Evolutionary conservation across 2,888 invertebrate species (phyloP), one percentile per base, ranked within the genome.

Genomic region (Pyralis farinalis): DNA sequence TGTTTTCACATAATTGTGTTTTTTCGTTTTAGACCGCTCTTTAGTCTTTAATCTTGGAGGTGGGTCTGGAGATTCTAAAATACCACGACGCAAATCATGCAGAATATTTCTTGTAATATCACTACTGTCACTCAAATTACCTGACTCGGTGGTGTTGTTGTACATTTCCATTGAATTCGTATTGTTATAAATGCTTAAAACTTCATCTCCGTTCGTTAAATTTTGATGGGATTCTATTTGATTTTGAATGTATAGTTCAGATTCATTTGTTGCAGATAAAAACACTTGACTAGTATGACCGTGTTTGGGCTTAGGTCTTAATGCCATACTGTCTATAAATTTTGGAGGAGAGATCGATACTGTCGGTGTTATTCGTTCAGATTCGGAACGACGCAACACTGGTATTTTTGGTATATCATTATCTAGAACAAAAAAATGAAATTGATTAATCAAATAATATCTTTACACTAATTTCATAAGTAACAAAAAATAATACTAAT

Each of bases 301-400:
- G 67, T 92, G 91, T 60, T 86, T 85, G 51, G 82, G 84, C 72
- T 91, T 92, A 39, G 93, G 90, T 54, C 96, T 91, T 56, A 96
- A 85, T 12, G 96, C 94, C 94, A 96, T 96, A 16, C 96, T 96
- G 73, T 97, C 96, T 68, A 94, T 90, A 72, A 95, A 95, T 46
- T 90, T 90, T 7, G 93, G 91, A 37, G 91, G 85, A 8, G 84
- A 81, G 7, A 79, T 89, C 65, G 63, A 80, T 51, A 78, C 72
- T 53, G 63, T 82, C 48, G 76, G 75, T 47, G 65, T 73, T 43
- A 76, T 58, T 49, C 73, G 82, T 71, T 77, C 91, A 27, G 87
- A 89, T 63, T 86, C 84, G n/a, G 89, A 89, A 31, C 90, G 73
- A 29, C 89, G 79, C 31, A 90, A 57, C 5, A 79, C 61, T 33